Base-by-base conservation (phyloP, 1,140 invertebrate genomes). In the Drosophila bipectinata region DNA sequence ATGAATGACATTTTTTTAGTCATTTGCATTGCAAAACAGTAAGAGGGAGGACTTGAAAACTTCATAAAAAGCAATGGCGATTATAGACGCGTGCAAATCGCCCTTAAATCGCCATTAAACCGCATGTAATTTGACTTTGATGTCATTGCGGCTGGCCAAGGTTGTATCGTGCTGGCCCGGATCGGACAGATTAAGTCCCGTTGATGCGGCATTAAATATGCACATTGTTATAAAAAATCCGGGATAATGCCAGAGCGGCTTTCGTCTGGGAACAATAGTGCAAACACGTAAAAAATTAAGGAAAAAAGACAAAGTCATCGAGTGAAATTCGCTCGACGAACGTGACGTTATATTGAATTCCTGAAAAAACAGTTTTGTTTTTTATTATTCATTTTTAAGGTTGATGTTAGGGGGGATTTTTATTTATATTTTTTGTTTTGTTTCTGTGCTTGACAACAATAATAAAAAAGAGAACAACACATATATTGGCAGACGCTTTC, bases 281-380 rank as follows among this genome's bases (percentile, higher is more conserved):
- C 61, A 37, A 47, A 71, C 81, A 85, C 80, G 81, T 77, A 80
- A 60, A 44, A 73, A 37, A 49, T n/a, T 4, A 45, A 59, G 45
- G n/a, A 72, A 77, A 63, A 62, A 62, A 66, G 59, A 44, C 75
- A 63, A 73, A 73, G 61, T 61, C 72, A 68, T 61, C 56, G 30
- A 64, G 51, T 59, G 66, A 85, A 85, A 78, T 18, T 14, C 71
- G 74, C 82, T 62, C 71, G 41, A 15, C 60, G 77, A 87, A 87
- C 82, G 82, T 87, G 82, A 87, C 75, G 71, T 68, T 76, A 71
- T 75, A 87, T 78, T 87, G 71, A 82, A 87, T 87, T 82, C 82
- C 78, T 82, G 69, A 45, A 49, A 49, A 81, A 81, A 55, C 74
- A 59, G 61, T 57, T 45, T 18, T 7, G 5, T 47, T 47, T 21